Conservation (phyloP, 2,888 invertebrate species). For the Saturnia japonica region DNA sequence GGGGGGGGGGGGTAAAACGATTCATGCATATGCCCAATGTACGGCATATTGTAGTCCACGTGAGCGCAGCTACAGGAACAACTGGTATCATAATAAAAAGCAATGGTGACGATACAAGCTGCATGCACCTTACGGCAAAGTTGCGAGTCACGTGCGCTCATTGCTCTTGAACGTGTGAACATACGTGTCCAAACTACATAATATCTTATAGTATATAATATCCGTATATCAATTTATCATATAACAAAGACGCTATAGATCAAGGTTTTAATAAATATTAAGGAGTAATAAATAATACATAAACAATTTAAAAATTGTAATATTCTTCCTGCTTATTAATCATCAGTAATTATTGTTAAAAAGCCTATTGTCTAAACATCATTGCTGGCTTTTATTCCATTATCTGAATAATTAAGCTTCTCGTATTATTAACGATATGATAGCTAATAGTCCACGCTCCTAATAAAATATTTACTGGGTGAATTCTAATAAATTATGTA, state of each 20-base stretch:
- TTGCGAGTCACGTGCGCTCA: constrained; percentile 36
- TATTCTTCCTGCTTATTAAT: background rate
- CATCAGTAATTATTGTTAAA: background rate
- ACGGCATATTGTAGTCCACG: no score
- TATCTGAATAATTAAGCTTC: background rate
- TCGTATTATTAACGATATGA: background rate
- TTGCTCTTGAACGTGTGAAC: constrained; percentile 40
- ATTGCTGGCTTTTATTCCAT: background rate
- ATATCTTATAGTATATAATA: constrained; percentile 19
- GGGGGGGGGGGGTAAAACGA: no score
- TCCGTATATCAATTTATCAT: constrained; percentile 20
- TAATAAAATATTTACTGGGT: background rate
- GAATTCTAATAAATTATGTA: background rate
- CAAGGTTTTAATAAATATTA: constrained; percentile 21
- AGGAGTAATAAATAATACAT: constrained; percentile 7
- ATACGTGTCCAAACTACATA: constrained; percentile 36
- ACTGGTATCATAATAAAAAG: background rate
- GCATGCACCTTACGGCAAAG: constrained; percentile 1
- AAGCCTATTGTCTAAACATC: background rate
- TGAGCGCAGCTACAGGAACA: no score
- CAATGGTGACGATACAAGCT: background rate
- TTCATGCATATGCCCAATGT: no score
- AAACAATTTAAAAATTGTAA: background rate
- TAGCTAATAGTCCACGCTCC: background rate
- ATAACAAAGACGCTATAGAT: constrained; percentile 23